Percentiles rank a stretch among this genome's conserved stretches.
phyloP scores from a whole-genome alignment of 2,797 vertebrate species.

The Halcyon smyrnensis region DNA sequence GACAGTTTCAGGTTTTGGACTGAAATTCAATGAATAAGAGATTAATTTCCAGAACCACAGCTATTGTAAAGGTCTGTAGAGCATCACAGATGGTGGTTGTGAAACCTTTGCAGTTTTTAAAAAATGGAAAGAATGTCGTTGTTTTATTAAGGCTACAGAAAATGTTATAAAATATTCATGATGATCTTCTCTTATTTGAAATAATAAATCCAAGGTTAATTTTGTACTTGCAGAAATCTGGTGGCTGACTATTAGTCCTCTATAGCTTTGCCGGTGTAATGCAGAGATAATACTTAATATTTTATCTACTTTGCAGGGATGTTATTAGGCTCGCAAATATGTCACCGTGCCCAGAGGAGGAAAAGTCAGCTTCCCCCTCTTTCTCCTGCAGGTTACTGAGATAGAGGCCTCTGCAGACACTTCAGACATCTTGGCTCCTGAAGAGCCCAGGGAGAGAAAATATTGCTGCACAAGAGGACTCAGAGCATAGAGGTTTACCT shows the following conservation, averaged over 20 bases:
- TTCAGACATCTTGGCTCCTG: background rate
- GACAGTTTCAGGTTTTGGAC: background rate
- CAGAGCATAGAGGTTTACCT: background rate
- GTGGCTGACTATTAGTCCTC: slow-evolving; percentile 34
- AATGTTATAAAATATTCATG: slow-evolving; percentile 77
- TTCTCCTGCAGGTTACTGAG: slow-evolving; percentile 28
- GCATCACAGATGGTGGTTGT: rapidly evolving
- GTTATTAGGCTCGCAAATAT: slow-evolving; percentile 71
- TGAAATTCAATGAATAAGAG: background rate
- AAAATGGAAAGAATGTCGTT: background rate
- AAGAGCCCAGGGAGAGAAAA: background rate
- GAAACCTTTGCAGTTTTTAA: background rate
- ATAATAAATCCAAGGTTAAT: slow-evolving; percentile 73
- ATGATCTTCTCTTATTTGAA: slow-evolving; percentile 71
- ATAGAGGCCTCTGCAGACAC: slow-evolving; percentile 5
- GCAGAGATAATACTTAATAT: slow-evolving; percentile 59
- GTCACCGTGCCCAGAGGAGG: slow-evolving; percentile 12
- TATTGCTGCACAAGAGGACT: background rate
- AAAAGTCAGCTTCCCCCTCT: background rate
- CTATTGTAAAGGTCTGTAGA: background rate
- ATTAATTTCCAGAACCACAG: background rate
- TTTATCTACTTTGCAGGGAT: slow-evolving; percentile 62
- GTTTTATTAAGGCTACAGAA: slow-evolving; percentile 27
- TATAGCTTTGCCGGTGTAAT: slow-evolving; percentile 35
- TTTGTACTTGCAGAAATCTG: slow-evolving; percentile 18